Evolutionary conservation across 2,888 invertebrate genomes (phyloP), one percentile per base, ranked within the genome.

Genomic region (Lydus trimaculatus): DNA sequence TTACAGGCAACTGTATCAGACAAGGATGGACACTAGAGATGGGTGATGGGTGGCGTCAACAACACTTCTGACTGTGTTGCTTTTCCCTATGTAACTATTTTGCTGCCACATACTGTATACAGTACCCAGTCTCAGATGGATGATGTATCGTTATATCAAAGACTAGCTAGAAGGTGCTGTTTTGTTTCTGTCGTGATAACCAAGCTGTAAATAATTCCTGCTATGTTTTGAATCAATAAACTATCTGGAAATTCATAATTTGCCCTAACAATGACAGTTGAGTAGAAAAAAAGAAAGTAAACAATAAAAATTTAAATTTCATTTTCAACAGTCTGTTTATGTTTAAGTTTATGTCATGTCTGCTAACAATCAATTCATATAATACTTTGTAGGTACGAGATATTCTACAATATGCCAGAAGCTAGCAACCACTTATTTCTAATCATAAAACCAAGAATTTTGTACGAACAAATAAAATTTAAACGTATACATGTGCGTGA

Each of bases 401-500:
- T n/a, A n/a, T n/a, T n/a, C n/a, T n/a, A n/a, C n/a, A n/a, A 48
- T 48, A 20, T 48, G 33, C 60, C 23, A 60, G 60, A 23, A 60
- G 60, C 31, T 33, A 23, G 17, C 20, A 60, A 33, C 33, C n/a
- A 60, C 60, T 60, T 60, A 60, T 60, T n/a, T 15, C 60, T 60
- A 60, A 60, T n/a, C 33, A 36, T 60, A 36, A 20, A 31, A 59
- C 31, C 3, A 28, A 31, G 17, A 33, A 43, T 17, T n/a, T n/a
- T 43, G n/a, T 43, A 43, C 43, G 43, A 20, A 20, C 48, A 48
- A n/a, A 48, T 48, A 20, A 20, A 48, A 48, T 20, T 20, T 20
- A 48, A 43, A 17, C 43, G 17, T 43, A 43, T 43, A 17, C 43
- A 43, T n/a, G 17, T 43, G 43, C 48, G 48, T 48, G 48, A 48